Evolutionary conservation across 2,113 vertebrate genomes (phyloP).

Genomic region (Carettochelys insculpta): DNA sequence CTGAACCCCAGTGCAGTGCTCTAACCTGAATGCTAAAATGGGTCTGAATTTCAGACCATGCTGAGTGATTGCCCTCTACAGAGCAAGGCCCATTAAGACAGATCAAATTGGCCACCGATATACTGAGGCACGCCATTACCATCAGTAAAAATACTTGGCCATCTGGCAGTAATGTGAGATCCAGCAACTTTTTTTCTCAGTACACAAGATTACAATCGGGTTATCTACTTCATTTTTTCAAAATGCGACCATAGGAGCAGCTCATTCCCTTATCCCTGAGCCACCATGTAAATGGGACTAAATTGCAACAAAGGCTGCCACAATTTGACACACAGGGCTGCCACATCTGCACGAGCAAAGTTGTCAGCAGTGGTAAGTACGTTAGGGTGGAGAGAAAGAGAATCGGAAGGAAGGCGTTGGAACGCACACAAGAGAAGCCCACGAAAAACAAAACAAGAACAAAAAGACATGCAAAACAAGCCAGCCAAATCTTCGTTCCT

Average conservation of each 20-base stretch:
- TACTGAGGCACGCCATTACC: not conserved
- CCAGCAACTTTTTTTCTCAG: not conserved
- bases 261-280: not conserved
- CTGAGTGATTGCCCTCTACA: not conserved
- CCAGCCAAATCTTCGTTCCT: conserved; percentile 22
- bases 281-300: conserved; percentile 38
- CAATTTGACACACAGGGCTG: not conserved
- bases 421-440: conserved; percentile 18
- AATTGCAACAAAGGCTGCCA: not conserved
- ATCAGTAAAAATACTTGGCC: not conserved
- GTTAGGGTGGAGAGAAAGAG: not conserved
- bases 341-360: not conserved
- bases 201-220: not conserved
- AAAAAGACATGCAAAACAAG: conserved; percentile 60
- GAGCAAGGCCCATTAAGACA: not conserved
- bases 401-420: not conserved
- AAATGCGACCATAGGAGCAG: not conserved
- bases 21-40: not conserved
- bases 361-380: not conserved
- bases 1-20: not conserved
- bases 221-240: not conserved
- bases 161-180: not conserved
- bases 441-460: conserved; percentile 9
- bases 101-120: not conserved
- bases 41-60: not conserved